Conservation (phyloP, 2,888 invertebrate species). For the Chrysolina oricalcia region DNA sequence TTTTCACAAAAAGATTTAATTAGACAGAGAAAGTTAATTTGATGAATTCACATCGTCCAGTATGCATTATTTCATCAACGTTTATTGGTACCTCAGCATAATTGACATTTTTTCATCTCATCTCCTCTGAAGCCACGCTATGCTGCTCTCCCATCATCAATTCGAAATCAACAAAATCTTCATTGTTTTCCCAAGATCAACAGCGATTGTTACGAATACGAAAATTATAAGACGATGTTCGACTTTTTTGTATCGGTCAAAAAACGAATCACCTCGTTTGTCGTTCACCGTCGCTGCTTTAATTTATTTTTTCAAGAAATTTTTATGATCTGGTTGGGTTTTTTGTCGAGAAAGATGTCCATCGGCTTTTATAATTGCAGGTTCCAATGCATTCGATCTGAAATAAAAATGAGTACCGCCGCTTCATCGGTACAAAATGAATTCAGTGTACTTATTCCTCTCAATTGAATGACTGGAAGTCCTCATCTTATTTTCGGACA, state of each 20-base stretch:
- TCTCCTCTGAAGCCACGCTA: background rate
- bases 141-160: background rate
- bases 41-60: too few species aligned
- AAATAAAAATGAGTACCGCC: conserved; percentile 65
- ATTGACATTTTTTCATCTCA: background rate
- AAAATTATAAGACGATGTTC: background rate
- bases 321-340: conserved; percentile 53
- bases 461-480: conserved; percentile 62
- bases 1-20: too few species aligned
- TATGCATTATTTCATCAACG: too few species aligned
- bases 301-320: conserved; percentile 46
- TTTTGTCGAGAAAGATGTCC: conserved; percentile 56
- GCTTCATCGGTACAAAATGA: conserved; percentile 65
- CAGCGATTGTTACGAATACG: background rate
- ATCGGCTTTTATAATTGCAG: conserved; percentile 64
- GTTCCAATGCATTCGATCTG: conserved; percentile 62
- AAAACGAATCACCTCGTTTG: conserved; percentile 39
- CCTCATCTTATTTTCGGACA: conserved; percentile 35
- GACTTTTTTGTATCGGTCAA: conserved; percentile 26
- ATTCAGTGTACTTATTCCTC: conserved; percentile 65
- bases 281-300: conserved; percentile 32
- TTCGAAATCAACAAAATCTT: background rate
- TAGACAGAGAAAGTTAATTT: too few species aligned
- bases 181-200: background rate
- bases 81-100: too few species aligned